Evolutionary conservation across 2,797 vertebrate genomes (phyloP).

Genomic region (Tympanoctomys barrerae): DNA sequence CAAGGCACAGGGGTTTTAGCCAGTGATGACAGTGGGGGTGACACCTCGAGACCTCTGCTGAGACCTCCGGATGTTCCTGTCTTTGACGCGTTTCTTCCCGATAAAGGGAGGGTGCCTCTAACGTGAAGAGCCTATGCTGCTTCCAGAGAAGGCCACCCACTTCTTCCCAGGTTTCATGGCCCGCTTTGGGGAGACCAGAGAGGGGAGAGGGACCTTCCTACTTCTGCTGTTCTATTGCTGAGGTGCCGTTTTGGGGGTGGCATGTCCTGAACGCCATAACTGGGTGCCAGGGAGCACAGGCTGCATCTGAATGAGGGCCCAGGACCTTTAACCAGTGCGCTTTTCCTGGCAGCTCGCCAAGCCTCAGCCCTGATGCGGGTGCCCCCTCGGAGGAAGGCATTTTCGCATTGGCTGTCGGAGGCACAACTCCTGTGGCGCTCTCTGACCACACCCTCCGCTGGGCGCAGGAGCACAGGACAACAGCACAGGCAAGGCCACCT

Average conservation of each 20-base stretch:
- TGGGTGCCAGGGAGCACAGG: background rate
- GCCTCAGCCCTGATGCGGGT: background rate
- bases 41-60: no score
- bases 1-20: background rate
- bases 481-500: background rate
- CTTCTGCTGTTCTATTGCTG: background rate
- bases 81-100: background rate
- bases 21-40: accelerated
- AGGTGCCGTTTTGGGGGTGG: background rate
- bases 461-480: accelerated
- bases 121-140: background rate
- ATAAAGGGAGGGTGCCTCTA: background rate
- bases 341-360: background rate
- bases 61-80: background rate
- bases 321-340: no score
- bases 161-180: background rate
- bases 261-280: background rate
- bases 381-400: background rate
- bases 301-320: background rate
- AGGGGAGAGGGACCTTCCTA: background rate
- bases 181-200: background rate
- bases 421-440: background rate
- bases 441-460: background rate
- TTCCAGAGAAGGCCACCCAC: background rate
- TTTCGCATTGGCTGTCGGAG: background rate